Percentiles rank a stretch among this genome's conserved stretches.
Conservation (phyloP, 2,888 invertebrate genomes). For the Acronicta aceris region DNA sequence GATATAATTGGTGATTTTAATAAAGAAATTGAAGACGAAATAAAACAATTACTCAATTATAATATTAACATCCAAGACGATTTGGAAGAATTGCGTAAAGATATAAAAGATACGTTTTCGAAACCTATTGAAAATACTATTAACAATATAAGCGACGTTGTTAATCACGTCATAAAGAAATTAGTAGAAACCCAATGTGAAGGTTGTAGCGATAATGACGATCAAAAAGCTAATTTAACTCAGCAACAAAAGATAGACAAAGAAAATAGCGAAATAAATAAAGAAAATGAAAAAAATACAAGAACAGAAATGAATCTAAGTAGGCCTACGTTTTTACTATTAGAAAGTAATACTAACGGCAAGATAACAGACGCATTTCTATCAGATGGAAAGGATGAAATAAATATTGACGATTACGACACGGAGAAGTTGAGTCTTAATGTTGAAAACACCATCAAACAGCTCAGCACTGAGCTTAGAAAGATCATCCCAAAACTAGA, state of each 20-base stretch:
- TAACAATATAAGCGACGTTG: constrained; percentile 87
- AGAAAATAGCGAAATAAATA: constrained; percentile 69
- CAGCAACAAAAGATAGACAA: constrained; percentile 56
- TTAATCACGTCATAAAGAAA: constrained; percentile 86
- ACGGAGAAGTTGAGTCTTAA: constrained; percentile 79
- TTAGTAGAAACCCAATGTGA: constrained; percentile 81
- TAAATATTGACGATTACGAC: constrained; percentile 81
- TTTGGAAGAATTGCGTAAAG: constrained; percentile 83
- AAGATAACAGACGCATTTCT: constrained; percentile 90
- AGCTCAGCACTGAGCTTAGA: constrained; percentile 82
- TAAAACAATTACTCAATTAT: constrained; percentile 84
- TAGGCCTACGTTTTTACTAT: constrained; percentile 84
- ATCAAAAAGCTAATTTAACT: constrained; percentile 45
- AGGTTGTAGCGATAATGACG: constrained; percentile 62
- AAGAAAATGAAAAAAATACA: constrained; percentile 80
- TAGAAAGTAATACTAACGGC: constrained; percentile 77
- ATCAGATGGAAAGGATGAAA: constrained; percentile 89
- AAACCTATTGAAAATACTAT: constrained; percentile 87
- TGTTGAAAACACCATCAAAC: constrained; percentile 85
- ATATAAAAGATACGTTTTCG: constrained; percentile 85
- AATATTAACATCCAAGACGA: constrained; percentile 85
- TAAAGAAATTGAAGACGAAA: constrained; percentile 90
- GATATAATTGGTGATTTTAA: constrained; percentile 90
- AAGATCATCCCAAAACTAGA: constrained; percentile 86
- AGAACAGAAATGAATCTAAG: constrained; percentile 81